A percentile compares a stretch with the other conserved stretches of the same genome.
These are phyloP conservation scores for Lichenostomus cassidix DNA, from an alignment of 2,113 vertebrate species.

Conservation along the genomic window DNA sequence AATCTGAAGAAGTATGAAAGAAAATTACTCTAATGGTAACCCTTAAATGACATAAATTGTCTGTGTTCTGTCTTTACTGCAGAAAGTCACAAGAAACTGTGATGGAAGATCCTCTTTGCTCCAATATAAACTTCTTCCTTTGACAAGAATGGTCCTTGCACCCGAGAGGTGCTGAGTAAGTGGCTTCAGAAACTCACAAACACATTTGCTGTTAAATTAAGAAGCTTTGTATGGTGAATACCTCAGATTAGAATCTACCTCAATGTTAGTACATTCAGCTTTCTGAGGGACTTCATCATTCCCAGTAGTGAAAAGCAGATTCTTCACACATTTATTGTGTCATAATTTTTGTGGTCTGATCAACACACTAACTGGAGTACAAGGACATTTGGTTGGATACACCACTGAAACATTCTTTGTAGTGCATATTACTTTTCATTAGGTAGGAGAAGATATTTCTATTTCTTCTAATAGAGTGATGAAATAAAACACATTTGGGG, in stretches of 20 bases:
- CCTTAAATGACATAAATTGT: neutral
- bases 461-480: conserved; percentile 57
- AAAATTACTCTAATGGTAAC: neutral
- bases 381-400: conserved; percentile 57
- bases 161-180: neutral
- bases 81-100: neutral
- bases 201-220: neutral
- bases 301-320: conserved; percentile 28
- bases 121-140: neutral
- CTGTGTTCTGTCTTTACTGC: neutral
- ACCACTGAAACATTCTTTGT: conserved; percentile 23
- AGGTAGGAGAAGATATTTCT: conserved; percentile 46
- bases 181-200: neutral
- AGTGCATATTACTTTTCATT: conserved; percentile 49
- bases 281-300: conserved; percentile 31
- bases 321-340: conserved; percentile 27
- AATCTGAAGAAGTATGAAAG: neutral
- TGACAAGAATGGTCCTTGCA: neutral
- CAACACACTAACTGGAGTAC: neutral
- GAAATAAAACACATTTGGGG: conserved; percentile 67
- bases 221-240: neutral
- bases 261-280: neutral
- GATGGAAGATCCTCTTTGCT: neutral
- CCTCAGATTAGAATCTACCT: neutral
- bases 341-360: conserved; percentile 53